These are phyloP conservation scores for Thera obeliscata DNA, from an alignment of 2,888 invertebrate species.

Conservation along the genomic window DNA sequence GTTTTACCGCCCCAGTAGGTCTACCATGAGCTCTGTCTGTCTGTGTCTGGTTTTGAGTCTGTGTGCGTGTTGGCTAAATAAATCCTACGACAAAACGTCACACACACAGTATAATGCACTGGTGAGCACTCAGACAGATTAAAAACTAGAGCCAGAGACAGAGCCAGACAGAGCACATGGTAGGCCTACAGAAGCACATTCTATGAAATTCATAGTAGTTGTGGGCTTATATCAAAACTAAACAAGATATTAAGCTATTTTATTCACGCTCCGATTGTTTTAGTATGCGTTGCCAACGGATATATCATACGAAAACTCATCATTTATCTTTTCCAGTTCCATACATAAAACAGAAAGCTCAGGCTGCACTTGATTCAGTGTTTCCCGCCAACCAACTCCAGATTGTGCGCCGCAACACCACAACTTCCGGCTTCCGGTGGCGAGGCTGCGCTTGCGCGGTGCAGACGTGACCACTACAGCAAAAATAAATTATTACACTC, in stretches of 20 bases:
- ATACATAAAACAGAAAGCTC: conserved; percentile 75
- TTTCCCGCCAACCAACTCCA: conserved; percentile 80
- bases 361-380: conserved; percentile 81
- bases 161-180: too few relatives aligned
- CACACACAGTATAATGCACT: too few relatives aligned
- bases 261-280: background rate
- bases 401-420: conserved; percentile 81
- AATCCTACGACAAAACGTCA: too few relatives aligned
- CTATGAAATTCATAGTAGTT: background rate
- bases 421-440: conserved; percentile 81
- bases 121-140: too few relatives aligned
- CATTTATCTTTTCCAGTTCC: conserved; percentile 73
- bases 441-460: conserved; percentile 72
- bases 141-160: too few relatives aligned
- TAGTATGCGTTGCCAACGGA: conserved; percentile 38
- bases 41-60: too few relatives aligned
- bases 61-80: too few relatives aligned
- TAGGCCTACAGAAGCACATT: too few relatives aligned
- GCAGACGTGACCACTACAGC: conserved; percentile 58
- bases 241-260: background rate
- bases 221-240: background rate
- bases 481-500: conserved; percentile 9
- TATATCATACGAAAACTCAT: conserved; percentile 60
- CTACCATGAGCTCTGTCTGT: too few relatives aligned
- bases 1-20: too few relatives aligned